phyloP scores from a whole-genome alignment of 2,113 vertebrate species.

The Triplophysa tibetana region DNA sequence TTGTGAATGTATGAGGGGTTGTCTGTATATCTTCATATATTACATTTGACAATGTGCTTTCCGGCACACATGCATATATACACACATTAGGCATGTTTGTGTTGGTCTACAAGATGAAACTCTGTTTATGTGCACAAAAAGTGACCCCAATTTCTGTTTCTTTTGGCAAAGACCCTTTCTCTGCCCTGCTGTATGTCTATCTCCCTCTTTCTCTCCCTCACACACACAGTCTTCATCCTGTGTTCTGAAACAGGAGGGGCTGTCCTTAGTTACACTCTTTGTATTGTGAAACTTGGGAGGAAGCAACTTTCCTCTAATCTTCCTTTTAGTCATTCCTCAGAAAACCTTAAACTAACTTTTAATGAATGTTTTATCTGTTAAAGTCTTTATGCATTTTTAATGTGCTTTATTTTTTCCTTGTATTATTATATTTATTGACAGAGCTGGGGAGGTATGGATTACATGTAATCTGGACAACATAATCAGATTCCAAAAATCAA shows the following conservation, averaged over 20 bases:
- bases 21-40: neutral
- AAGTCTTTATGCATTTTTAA: neutral
- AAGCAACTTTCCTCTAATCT: neutral
- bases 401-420: neutral
- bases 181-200: slow-evolving; percentile 17
- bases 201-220: slow-evolving; percentile 11
- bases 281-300: slow-evolving; percentile 8
- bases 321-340: slow-evolving; percentile 21
- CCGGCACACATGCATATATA: slow-evolving; percentile 20
- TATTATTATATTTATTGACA: too few species aligned
- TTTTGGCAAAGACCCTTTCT: slow-evolving; percentile 41
- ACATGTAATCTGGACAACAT: too few species aligned
- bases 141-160: slow-evolving; percentile 44
- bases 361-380: neutral
- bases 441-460: too few species aligned
- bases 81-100: slow-evolving; percentile 33
- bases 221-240: slow-evolving; percentile 46
- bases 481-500: too few species aligned
- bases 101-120: slow-evolving; percentile 37
- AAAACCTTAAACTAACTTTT: neutral
- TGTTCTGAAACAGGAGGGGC: slow-evolving; percentile 41
- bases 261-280: slow-evolving; percentile 40
- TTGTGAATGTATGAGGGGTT: neutral
- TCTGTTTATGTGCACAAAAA: slow-evolving; percentile 44
- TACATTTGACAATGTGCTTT: slow-evolving; percentile 5